Base-by-base conservation (phyloP, 2,113 vertebrate genomes). In the Oreotrochilus melanogaster region DNA sequence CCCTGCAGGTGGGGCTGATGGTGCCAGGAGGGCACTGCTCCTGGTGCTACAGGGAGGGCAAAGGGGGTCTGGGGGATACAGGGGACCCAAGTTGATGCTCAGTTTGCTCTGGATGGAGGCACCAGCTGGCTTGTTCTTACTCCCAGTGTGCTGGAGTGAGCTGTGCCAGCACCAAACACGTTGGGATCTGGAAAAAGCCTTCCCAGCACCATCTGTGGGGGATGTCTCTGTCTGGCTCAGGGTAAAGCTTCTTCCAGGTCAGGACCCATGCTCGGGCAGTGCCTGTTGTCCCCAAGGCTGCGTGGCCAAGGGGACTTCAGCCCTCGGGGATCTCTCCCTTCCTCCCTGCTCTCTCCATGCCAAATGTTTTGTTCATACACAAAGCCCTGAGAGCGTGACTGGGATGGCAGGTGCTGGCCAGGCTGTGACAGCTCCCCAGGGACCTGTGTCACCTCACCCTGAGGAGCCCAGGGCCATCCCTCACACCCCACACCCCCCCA, bases 71-170 rank as follows among this genome's bases (percentile, higher is more conserved):
- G 2, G 7, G 30, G 53, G 23, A 12, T 2, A 3, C 17, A 25
- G 64, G n/a, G 42, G 24, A 66, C 24, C 27, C 3, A 1, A 24
- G 23, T 69, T 11, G 35, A 13, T 37, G 86, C 47, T 22, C 5
- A 3, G 30, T 24, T 45, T 17, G 35, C 3, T 70, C 9, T 51
- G 48, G 14, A 1, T 10, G 39, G 61, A 75, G 62, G 23, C 2
- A 0, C 67, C 1, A 1, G 17, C 71, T 86, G 7, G 18, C 17
- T 23, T 3, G 1, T 86, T 69, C 86, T 71, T 58, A n/a, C 1
- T 0, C 73, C 0, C 2, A 78, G n/a, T 2, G 1, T 0, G 1
- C 60, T 22, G 81, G 84, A 2, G 7, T 43, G 70, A 72, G 82
- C 7, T 1, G 53, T 21, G 13, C 62, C 92, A 56, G 82, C 19